Conservation (phyloP, 37 sponge, comb jelly and placozoan species). For the Spongia lamella region DNA sequence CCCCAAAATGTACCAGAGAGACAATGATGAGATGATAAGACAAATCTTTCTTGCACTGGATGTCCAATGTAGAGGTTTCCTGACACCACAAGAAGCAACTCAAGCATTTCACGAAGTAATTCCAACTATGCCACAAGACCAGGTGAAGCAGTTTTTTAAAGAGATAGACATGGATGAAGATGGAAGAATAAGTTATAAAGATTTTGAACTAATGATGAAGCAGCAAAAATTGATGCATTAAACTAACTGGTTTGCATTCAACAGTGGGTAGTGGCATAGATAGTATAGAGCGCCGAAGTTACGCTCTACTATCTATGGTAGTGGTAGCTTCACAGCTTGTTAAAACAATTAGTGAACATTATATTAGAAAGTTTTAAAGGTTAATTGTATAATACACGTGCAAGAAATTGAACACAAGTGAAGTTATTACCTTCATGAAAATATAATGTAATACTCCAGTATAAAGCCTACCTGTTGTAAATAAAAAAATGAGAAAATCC, state of each 20-base stretch:
- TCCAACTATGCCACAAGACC: slow-evolving; percentile 18
- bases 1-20: slow-evolving; percentile 13
- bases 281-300: too few species aligned
- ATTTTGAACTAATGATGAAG: slow-evolving; percentile 76
- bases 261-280: too few species aligned
- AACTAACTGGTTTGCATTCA: neutral
- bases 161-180: slow-evolving; percentile 62
- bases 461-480: too few species aligned
- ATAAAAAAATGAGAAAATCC: too few species aligned
- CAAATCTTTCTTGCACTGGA: slow-evolving; percentile 71
- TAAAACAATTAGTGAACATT: too few species aligned
- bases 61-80: slow-evolving; percentile 54
- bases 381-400: too few species aligned
- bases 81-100: slow-evolving; percentile 28
- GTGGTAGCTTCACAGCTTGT: too few species aligned
- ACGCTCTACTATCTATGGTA: too few species aligned
- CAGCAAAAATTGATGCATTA: neutral
- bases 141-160: slow-evolving; percentile 32
- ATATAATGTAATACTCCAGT: too few species aligned
- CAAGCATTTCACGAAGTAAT: slow-evolving; percentile 42
- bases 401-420: too few species aligned
- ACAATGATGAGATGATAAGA: slow-evolving; percentile 44
- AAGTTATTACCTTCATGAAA: too few species aligned
- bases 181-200: slow-evolving; percentile 57
- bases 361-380: too few species aligned